Evolutionary conservation across 2,797 vertebrate genomes (phyloP).

Genomic region (Enteromius fasciolatus): DNA sequence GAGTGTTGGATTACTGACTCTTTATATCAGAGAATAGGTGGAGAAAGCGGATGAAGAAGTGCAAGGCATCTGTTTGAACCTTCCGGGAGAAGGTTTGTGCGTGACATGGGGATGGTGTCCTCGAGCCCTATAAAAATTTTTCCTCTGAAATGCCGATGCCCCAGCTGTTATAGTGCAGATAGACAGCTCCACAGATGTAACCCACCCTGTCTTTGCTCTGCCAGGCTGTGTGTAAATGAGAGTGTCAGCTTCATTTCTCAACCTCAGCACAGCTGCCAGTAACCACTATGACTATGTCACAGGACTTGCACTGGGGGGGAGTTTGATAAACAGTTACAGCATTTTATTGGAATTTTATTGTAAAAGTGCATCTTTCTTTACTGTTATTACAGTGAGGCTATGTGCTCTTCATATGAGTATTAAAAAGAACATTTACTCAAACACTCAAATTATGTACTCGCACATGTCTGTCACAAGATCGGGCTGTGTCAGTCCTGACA

Average conservation of each 20-base stretch:
- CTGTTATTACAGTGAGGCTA: background rate
- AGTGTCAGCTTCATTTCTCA: conserved; percentile 6
- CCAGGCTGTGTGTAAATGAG: background rate
- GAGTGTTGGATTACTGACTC: conserved; percentile 26
- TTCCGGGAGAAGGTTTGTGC: background rate
- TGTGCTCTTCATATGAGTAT: background rate
- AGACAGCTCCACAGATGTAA: conserved; percentile 44
- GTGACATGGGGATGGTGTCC: conserved; percentile 9
- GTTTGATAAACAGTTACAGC: background rate
- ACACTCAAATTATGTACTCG: background rate
- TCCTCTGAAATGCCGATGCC: conserved; percentile 21
- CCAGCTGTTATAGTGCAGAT: conserved; percentile 57
- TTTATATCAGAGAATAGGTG: conserved; percentile 2
- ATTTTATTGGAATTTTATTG: background rate
- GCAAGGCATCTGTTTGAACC: conserved; percentile 22
- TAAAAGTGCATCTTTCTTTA: background rate
- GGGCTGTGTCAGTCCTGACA: no score
- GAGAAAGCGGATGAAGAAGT: background rate
- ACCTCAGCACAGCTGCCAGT: conserved; percentile 36
- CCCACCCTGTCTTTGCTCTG: conserved; percentile 5
- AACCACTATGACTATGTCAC: conserved; percentile 4
- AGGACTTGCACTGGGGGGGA: background rate
- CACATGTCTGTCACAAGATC: no score
- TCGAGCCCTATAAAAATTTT: conserved; percentile 37
- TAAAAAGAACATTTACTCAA: background rate